A percentile compares a stretch with the other conserved stretches of the same genome.
phyloP scores from a whole-genome alignment of 1,140 invertebrate species.

The Sweltsa coloradensis region DNA sequence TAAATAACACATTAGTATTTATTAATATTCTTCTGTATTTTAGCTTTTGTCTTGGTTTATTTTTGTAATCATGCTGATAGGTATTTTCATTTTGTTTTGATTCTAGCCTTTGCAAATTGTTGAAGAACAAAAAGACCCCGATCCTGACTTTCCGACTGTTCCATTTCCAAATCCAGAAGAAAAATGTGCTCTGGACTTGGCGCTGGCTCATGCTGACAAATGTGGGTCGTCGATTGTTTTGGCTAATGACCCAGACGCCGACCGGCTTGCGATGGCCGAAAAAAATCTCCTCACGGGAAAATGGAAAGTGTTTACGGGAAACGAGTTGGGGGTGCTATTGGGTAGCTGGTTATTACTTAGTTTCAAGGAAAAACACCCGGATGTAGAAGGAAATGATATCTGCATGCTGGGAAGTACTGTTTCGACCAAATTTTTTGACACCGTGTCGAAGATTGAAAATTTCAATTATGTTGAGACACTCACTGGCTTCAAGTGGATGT shows the following conservation, averaged over 20 bases:
- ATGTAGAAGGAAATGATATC: conserved; percentile 36
- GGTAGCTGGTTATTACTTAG: conserved; percentile 83
- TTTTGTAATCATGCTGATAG: too few species aligned
- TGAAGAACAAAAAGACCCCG: conserved; percentile 69
- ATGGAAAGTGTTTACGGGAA: conserved; percentile 92
- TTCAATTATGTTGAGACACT: conserved; percentile 86
- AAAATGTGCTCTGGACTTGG: conserved; percentile 73
- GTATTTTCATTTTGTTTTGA: too few species aligned
- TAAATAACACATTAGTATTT: too few species aligned
- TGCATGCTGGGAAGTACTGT: conserved; percentile 92
- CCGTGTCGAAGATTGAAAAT: conserved; percentile 72
- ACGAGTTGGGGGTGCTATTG: conserved; percentile 89
- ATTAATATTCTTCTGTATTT: too few species aligned
- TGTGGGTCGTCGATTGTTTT: conserved; percentile 64
- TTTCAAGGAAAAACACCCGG: conserved; percentile 36
- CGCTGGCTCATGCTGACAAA: conserved; percentile 70
- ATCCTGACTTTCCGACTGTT: conserved; percentile 96
- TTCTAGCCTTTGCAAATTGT: too few species aligned
- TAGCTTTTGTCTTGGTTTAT: too few species aligned
- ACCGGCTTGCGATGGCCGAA: conserved; percentile 88
- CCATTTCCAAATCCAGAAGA: conserved; percentile 98
- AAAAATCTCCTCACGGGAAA: conserved; percentile 43
- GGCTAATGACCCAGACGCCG: conserved; percentile 98
- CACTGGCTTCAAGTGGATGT: conserved; percentile 99
- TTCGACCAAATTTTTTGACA: conserved; percentile 88